Evolutionary conservation across 2,797 vertebrate genomes (phyloP), one percentile per base, ranked within the genome.

Genomic region (Microctenopoma steveboyesi): DNA sequence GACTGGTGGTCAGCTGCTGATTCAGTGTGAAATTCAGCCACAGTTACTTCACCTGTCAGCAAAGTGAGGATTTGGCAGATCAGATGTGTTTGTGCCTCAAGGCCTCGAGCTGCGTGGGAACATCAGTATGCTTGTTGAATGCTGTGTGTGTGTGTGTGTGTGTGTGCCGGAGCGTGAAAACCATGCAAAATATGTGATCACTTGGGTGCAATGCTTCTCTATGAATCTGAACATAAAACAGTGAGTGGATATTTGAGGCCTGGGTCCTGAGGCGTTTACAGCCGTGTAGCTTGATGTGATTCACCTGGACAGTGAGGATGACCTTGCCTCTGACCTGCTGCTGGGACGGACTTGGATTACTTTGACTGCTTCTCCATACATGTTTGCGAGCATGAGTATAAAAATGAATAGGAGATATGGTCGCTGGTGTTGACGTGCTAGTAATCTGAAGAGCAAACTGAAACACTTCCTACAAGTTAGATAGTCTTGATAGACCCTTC

Each of bases 271-370:
- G 73, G 82, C 70, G 59, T 39, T 73, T 60, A 1, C 14, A 64
- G 56, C 42, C 5, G 18, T 18, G 13, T n/a, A 66, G 33, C 50
- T 37, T 85, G 88, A 84, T 74, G 62, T 83, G 86, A 90, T 88
- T 78, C 62, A 87, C 76, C 82, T 87, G 72, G 74, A 84, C 84
- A 78, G 69, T 10, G 7, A 48, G 37, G 30, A 50, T 63, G 83
- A 79, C 90, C 84, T 88, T 82, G 69, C 28, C 46, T 60, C 52
- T 88, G 81, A 86, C 81, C 82, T 84, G 16, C 82, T 85, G 16
- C 43, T 16, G 49, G 76, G 52, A 53, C 64, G 37, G 28, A 64
- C 63, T 74, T 75, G 65, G 18, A 18, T 18, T 18, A 18, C 18
- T 18, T 18, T 18, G 18, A 18, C 18, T 18, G 18, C 18, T 18